Conservation (phyloP, 2,888 invertebrate species). For the Sarcophaga carnaria region DNA sequence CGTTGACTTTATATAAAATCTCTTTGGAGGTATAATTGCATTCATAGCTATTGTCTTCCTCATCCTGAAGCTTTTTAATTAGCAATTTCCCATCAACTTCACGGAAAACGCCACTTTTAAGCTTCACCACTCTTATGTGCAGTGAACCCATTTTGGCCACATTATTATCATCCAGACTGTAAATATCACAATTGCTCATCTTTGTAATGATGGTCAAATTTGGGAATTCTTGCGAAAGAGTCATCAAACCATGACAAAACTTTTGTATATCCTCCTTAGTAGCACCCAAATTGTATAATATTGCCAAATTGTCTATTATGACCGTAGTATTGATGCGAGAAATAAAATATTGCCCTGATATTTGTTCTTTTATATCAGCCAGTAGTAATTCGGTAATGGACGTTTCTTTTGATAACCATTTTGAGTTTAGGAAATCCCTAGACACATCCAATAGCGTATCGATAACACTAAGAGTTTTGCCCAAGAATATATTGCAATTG, state of each 20-base stretch:
- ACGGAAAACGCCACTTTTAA: slow-evolving; percentile 88
- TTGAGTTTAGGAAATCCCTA: slow-evolving; percentile 79
- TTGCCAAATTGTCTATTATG: slow-evolving; percentile 88
- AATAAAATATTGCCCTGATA: slow-evolving; percentile 72
- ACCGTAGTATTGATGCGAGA: slow-evolving; percentile 83
- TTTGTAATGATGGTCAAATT: slow-evolving; percentile 84
- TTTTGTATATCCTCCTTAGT: slow-evolving; percentile 75
- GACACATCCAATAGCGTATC: slow-evolving; percentile 83
- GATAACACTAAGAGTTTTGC: slow-evolving; percentile 82
- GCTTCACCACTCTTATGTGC: slow-evolving; percentile 85
- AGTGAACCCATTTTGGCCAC: slow-evolving; percentile 86
- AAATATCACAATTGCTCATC: slow-evolving; percentile 84
- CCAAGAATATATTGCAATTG: slow-evolving; percentile 84
- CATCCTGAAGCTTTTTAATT: slow-evolving; percentile 72
- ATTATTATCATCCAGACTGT: slow-evolving; percentile 84
- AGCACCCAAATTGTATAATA: slow-evolving; percentile 85
- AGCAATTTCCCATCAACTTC: slow-evolving; percentile 88
- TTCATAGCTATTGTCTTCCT: slow-evolving; percentile 71
- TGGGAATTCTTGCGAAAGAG: slow-evolving; percentile 73
- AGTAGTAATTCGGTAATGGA: slow-evolving; percentile 78
- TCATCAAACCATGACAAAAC: slow-evolving; percentile 76
- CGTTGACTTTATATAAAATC: slow-evolving; percentile 86
- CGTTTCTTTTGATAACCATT: slow-evolving; percentile 77
- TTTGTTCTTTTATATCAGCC: slow-evolving; percentile 74
- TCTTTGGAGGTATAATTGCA: slow-evolving; percentile 77